Evolutionary conservation across 2,888 invertebrate genomes (phyloP), one percentile per base, ranked within the genome.

Genomic region (Sclerodermus sp.): DNA sequence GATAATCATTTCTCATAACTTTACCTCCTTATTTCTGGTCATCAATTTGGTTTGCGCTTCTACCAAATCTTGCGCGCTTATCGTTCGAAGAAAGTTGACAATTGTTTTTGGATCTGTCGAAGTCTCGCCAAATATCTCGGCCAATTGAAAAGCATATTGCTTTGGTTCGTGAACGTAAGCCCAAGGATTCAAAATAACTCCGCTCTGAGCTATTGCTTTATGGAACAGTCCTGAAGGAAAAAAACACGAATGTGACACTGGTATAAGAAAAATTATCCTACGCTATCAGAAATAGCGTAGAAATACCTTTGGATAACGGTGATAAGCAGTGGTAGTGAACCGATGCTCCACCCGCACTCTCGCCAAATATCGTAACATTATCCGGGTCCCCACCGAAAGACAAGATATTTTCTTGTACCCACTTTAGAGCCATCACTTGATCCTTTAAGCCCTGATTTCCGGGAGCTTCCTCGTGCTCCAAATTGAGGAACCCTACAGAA

Each of bases 141-240:
- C 67, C 5, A 74, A 13, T 34, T 46, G 17, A n/a, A 56, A 55
- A 13, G 53, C 68, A n/a, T 45, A 49, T 8, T 38, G 31, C n/a
- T 31, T 55, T 1, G 67, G 57, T 18, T 66, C 47, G 4, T 42
- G n/a, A 8, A 47, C 23, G 8, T 10, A 32, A 8, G 67, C 60
- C 72, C 70, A 73, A 1, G 66, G 60, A 58, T 68, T 71, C 1
- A 52, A 1, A 0, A 44, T 51, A 0, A 55, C 58, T 2, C 74
- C 75, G 40, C 76, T 76, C 47, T 75, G 74, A 0, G 48, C 5
- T 36, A 76, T 74, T 0, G 64, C 73, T 49, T 73, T 75, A 45
- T 75, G 73, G 43, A 70, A 75, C 30, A 76, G 57, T 37, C 74
- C 76, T 76, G 40, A 10, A 53, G 55, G 36, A 15, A 34, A 8